phyloP scores from a whole-genome alignment of 1,140 invertebrate species.

The Drosophila baimaii region DNA sequence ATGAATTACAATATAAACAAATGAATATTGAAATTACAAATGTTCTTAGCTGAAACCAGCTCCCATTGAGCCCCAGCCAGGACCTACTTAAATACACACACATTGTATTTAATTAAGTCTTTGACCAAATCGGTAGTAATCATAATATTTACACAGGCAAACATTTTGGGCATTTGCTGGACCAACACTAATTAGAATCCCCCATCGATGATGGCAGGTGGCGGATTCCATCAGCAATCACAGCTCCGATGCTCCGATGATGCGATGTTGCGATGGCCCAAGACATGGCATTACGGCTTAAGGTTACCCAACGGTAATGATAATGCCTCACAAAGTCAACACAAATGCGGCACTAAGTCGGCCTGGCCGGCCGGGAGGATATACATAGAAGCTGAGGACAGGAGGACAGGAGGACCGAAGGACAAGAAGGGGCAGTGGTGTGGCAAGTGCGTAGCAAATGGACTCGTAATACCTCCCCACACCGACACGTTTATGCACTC shows the following conservation, averaged over 20 bases:
- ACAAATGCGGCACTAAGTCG: conserved; percentile 58
- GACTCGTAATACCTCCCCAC: conserved; percentile 67
- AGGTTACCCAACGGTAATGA: conserved; percentile 77
- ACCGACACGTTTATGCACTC: conserved; percentile 80
- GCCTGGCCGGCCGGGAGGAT: conserved; percentile 15
- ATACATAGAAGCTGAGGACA: neutral
- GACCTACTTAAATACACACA: conserved; percentile 2
- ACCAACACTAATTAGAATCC: conserved; percentile 65
- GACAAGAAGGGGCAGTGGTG: conserved; percentile 1
- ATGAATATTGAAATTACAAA: too few species aligned
- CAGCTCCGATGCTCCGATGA: neutral
- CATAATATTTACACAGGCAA: conserved; percentile 65
- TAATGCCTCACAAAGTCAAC: conserved; percentile 79
- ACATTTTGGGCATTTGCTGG: conserved; percentile 59
- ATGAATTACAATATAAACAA: too few species aligned
- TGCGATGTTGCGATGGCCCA: conserved; percentile 7
- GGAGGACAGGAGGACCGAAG: too few species aligned
- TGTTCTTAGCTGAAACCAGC: too few species aligned
- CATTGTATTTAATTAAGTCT: conserved; percentile 16
- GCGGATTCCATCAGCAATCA: conserved; percentile 25
- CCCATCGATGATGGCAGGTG: conserved; percentile 26
- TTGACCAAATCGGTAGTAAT: conserved; percentile 10
- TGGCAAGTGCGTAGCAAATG: conserved; percentile 63
- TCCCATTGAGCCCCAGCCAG: neutral
- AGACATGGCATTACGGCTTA: conserved; percentile 61